Base-by-base conservation (phyloP, 2,888 invertebrate species). In the Silvanus unidentatus region DNA sequence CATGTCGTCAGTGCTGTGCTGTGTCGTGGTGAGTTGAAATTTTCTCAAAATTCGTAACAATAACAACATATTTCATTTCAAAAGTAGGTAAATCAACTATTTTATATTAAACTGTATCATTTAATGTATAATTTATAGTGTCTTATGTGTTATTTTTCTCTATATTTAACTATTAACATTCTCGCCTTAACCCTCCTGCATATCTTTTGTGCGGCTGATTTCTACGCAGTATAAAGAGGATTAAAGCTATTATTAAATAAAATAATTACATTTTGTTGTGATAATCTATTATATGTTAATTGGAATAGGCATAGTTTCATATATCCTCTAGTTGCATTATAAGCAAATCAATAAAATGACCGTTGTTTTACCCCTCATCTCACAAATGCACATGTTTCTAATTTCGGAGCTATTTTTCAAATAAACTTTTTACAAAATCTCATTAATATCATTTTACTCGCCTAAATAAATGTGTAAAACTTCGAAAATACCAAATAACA, bases 1-100 rank as follows among this genome's bases (percentile, higher is more conserved):
- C 86, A 86, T 88, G 88, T 88, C 87, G 86, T 86, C 87, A 87
- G 88, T 89, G 89, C 87, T 86, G 84, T 89, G 89, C 88, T 88
- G 88, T 88, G 88, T 88, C 88, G 88, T 88, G 89, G 88, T 88
- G 82, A 86, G 88, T 86, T 78, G 69, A 67, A 65, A 64, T 62
- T 66, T 60, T 56, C 49, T 48, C 54, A 62, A 58, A 60, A 60
- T 50, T 54, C 51, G 54, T 49, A 54, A 55, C 54, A 60, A 60
- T 64, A 56, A 52, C 56, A 42, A 38, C 53, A 63, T 60, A 55
- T 50, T 52, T 43, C 36, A 48, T 42, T 47, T 44, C 50, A 62
- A 63, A 61, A 55, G 58, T 63, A 62, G 52, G 58, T 62, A 56
- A 52, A 53, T 43, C 8, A 3, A 22, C 41, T 16, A 5, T 5